These are phyloP conservation scores for Drosophila bocki DNA, from an alignment of 1,140 invertebrate species.

Conservation along the genomic window DNA sequence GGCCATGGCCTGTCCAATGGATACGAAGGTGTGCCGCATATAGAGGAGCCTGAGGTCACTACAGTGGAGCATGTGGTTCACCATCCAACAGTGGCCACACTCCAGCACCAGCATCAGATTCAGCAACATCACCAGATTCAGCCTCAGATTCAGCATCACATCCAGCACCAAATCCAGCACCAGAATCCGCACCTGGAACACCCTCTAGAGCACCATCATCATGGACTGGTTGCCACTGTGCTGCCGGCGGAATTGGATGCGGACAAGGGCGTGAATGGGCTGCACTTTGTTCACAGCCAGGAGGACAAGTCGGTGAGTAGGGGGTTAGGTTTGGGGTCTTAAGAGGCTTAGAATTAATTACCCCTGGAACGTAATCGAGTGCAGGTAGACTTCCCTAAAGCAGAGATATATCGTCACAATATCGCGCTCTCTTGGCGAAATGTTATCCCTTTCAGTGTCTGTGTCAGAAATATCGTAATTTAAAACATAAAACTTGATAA, in stretches of 20 bases:
- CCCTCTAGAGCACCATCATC: slow-evolving; percentile 11
- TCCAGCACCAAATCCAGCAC: slow-evolving; percentile 10
- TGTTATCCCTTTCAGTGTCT: no score
- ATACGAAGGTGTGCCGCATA: slow-evolving; percentile 61
- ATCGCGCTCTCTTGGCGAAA: no score
- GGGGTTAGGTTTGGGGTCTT: background rate
- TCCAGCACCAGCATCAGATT: slow-evolving; percentile 1
- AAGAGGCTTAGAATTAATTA: slow-evolving; percentile 19
- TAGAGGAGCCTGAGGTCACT: slow-evolving; percentile 36
- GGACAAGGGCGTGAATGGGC: slow-evolving; percentile 41
- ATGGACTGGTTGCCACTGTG: slow-evolving; percentile 44
- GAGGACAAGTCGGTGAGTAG: slow-evolving; percentile 62
- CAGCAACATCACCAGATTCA: slow-evolving; percentile 8
- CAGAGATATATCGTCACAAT: no score
- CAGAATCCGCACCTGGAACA: slow-evolving; percentile 9
- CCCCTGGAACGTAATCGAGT: background rate
- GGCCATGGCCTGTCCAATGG: slow-evolving; percentile 74
- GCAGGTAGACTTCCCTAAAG: background rate
- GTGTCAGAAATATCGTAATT: no score
- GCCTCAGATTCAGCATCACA: slow-evolving; percentile 8
- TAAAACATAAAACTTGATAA: no score
- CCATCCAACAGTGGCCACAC: slow-evolving; percentile 53
- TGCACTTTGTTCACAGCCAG: slow-evolving; percentile 53
- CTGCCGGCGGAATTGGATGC: slow-evolving; percentile 54
- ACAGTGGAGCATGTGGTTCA: slow-evolving; percentile 70